phyloP scores from a whole-genome alignment of 2,888 invertebrate genomes.

The Calliphora vomitoria region DNA sequence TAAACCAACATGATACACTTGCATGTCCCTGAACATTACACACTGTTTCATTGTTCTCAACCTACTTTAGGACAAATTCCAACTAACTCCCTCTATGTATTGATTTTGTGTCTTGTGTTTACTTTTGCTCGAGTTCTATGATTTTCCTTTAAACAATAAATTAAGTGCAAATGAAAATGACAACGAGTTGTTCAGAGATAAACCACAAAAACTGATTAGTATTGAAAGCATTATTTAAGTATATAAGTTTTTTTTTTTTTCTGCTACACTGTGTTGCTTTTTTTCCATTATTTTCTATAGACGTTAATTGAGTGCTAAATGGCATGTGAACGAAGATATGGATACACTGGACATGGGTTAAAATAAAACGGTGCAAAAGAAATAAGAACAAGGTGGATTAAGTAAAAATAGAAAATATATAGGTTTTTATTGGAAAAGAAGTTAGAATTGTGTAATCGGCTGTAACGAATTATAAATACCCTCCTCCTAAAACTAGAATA shows the following conservation, averaged over 20 bases:
- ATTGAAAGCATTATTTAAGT: slow-evolving; percentile 3
- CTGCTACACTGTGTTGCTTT: not conserved
- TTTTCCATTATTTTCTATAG: not conserved
- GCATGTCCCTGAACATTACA: no score
- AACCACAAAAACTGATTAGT: slow-evolving; percentile 25
- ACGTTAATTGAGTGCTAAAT: slow-evolving; percentile 83
- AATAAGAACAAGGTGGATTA: not conserved
- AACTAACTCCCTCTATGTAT: no score
- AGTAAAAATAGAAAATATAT: not conserved
- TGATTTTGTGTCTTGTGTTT: not conserved
- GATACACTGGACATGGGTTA: not conserved
- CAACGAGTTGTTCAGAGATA: not conserved
- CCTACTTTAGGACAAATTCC: no score
- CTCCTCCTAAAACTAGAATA: no score
- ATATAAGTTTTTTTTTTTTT: not conserved
- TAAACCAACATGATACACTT: no score
- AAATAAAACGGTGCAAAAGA: not conserved
- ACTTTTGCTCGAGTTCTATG: not conserved
- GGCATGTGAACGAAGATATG: slow-evolving; percentile 80
- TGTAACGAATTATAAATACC: no score
- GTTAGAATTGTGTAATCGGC: no score
- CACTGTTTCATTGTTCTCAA: no score
- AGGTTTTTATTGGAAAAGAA: not conserved
- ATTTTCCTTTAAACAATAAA: not conserved
- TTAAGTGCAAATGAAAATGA: not conserved